These are phyloP conservation scores for Eledona agricola DNA, from an alignment of 2,888 invertebrate species.

Conservation along the genomic window DNA sequence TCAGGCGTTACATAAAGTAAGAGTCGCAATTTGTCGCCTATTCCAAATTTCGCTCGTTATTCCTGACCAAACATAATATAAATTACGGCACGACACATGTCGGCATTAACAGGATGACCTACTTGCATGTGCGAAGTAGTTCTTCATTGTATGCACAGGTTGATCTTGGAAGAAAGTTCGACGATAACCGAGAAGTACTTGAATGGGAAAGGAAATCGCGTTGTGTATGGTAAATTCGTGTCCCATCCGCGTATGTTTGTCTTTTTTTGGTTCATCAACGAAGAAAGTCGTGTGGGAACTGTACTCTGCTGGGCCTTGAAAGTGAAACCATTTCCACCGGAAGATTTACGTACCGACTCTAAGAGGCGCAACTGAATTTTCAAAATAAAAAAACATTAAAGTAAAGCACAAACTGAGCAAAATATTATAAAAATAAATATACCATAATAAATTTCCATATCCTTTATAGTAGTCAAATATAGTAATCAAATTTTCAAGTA, in stretches of 20 bases:
- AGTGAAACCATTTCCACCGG: too few species aligned
- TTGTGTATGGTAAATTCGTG: constrained; percentile 24
- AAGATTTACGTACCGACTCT: too few species aligned
- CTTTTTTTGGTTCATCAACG: constrained; percentile 20
- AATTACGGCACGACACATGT: constrained; percentile 34
- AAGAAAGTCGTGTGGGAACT: constrained; percentile 32
- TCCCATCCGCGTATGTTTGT: constrained; percentile 6
- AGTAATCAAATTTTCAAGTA: too few species aligned
- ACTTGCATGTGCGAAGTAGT: constrained; percentile 36
- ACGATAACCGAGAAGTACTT: constrained; percentile 20
- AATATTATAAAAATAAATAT: too few species aligned
- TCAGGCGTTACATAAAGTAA: constrained; percentile 11
- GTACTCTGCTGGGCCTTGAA: too few species aligned
- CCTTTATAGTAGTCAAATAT: too few species aligned
- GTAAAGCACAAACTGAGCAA: too few species aligned
- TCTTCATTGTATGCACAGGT: constrained; percentile 30
- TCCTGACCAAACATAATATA: constrained; percentile 21
- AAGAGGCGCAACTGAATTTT: too few species aligned
- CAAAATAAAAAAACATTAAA: too few species aligned
- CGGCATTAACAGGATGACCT: constrained; percentile 26
- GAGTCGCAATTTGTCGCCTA: constrained; percentile 11
- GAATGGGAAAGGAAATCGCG: constrained; percentile 33
- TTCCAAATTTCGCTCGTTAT: constrained; percentile 11
- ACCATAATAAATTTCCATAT: too few species aligned
- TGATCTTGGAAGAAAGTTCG: constrained; percentile 30